Evolutionary conservation across 2,113 vertebrate species (phyloP).

Genomic region (Solenodon paradoxus): DNA sequence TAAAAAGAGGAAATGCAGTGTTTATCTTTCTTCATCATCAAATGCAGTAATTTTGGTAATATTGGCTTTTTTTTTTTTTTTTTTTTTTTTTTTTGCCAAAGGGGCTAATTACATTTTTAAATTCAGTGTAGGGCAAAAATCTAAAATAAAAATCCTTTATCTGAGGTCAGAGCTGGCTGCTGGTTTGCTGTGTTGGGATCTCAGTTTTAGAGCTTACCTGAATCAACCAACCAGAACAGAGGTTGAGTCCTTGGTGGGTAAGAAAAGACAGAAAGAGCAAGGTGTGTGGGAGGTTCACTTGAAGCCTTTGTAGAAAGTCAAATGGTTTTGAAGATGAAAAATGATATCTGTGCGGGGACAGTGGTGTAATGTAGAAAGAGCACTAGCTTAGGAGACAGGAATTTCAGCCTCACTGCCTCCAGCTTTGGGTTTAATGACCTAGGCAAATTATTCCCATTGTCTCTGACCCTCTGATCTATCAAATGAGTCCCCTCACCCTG

Average conservation of each 20-base stretch:
- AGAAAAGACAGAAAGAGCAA: neutral
- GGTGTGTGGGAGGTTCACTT: neutral
- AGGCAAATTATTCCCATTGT: neutral
- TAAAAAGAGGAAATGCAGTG: neutral
- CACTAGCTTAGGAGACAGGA: neutral
- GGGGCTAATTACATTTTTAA: neutral
- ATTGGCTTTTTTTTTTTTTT: neutral
- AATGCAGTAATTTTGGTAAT: neutral
- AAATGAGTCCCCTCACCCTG: neutral
- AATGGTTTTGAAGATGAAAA: neutral
- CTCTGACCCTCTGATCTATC: neutral
- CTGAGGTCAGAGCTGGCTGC: neutral
- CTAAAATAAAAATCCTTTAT: neutral
- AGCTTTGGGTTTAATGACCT: neutral
- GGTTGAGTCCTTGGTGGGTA: neutral
- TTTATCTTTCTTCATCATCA: neutral
- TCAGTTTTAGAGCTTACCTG: neutral
- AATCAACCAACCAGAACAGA: neutral
- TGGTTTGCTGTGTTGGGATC: neutral
- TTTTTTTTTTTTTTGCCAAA: neutral
- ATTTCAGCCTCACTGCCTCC: neutral
- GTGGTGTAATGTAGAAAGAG: neutral
- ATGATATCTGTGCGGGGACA: neutral
- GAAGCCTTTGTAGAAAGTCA: neutral
- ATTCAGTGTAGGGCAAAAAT: neutral